A percentile compares a stretch with the other conserved stretches of the same genome.
phyloP scores from a whole-genome alignment of 2,797 vertebrate species.

The Neopelma chrysocephalum region DNA sequence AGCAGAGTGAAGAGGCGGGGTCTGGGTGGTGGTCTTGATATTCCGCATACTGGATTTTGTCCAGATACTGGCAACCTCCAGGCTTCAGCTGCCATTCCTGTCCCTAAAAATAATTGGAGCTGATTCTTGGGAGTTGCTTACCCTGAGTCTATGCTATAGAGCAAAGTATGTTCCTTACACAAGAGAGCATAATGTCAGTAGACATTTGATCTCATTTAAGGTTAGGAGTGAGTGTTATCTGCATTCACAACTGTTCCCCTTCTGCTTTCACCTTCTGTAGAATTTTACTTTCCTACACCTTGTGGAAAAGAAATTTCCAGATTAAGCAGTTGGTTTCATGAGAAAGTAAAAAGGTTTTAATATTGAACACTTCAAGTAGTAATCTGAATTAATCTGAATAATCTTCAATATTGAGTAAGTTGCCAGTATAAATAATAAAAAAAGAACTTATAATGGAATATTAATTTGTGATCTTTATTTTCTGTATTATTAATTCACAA shows the following conservation, averaged over 20 bases:
- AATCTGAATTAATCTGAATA: not conserved
- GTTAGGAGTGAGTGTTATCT: not conserved
- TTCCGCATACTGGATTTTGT: conserved; percentile 41
- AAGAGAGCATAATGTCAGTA: not conserved
- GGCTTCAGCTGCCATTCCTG: conserved; percentile 43
- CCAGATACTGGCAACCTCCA: conserved; percentile 23
- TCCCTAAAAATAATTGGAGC: conserved; percentile 47
- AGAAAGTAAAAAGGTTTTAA: not conserved
- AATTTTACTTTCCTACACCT: not conserved
- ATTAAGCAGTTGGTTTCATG: not conserved
- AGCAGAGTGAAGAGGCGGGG: conserved; percentile 26
- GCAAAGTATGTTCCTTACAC: not conserved
- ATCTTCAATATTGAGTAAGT: not conserved
- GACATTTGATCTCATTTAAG: not conserved
- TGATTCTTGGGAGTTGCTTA: conserved; percentile 11
- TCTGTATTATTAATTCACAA: not conserved
- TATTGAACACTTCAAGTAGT: not conserved
- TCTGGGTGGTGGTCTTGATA: conserved; percentile 30
- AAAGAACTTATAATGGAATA: not conserved
- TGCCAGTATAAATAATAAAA: not conserved
- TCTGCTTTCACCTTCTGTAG: conserved; percentile 6
- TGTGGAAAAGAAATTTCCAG: not conserved
- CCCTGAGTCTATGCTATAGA: not conserved
- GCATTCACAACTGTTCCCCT: not conserved
- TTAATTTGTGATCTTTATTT: not conserved